Percentiles rank a stretch among this genome's conserved stretches.
These are phyloP conservation scores for Sinotaia quadrata DNA, from an alignment of 2,888 invertebrate species.

Conservation along the genomic window DNA sequence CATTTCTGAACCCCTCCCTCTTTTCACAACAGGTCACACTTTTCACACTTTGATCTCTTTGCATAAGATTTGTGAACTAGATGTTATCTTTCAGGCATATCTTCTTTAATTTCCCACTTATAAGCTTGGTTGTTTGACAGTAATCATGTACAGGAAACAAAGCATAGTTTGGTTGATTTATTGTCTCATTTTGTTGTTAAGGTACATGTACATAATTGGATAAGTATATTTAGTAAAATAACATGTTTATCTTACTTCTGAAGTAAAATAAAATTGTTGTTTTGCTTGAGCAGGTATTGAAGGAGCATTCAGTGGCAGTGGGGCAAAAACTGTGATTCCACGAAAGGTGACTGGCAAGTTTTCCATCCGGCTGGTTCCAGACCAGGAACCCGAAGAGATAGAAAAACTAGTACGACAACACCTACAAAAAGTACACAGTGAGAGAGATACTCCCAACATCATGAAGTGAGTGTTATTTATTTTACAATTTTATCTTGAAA, in stretches of 20 bases:
- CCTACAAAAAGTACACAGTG: conserved; percentile 83
- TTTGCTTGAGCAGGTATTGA: conserved; percentile 80
- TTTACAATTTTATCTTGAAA: too few species aligned
- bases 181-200: background rate
- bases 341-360: conserved; percentile 93
- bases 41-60: too few species aligned
- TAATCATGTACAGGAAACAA: background rate
- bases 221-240: background rate
- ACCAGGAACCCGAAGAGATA: conserved; percentile 89
- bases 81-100: too few species aligned
- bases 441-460: conserved; percentile 87
- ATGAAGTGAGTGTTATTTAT: conserved; percentile 84
- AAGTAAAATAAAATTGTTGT: background rate
- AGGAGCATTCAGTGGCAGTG: conserved; percentile 92
- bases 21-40: too few species aligned
- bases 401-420: conserved; percentile 84
- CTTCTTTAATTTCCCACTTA: too few species aligned
- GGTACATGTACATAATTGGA: background rate
- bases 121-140: too few species aligned
- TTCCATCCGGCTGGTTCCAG: conserved; percentile 95
- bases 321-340: conserved; percentile 91
- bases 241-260: background rate
- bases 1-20: too few species aligned
- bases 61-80: too few species aligned
- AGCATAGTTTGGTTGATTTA: background rate